Evolutionary conservation across 92 coral and sea anemone genomes (phyloP), one percentile per base, ranked within the genome.

Genomic region (Porites cylindrica): DNA sequence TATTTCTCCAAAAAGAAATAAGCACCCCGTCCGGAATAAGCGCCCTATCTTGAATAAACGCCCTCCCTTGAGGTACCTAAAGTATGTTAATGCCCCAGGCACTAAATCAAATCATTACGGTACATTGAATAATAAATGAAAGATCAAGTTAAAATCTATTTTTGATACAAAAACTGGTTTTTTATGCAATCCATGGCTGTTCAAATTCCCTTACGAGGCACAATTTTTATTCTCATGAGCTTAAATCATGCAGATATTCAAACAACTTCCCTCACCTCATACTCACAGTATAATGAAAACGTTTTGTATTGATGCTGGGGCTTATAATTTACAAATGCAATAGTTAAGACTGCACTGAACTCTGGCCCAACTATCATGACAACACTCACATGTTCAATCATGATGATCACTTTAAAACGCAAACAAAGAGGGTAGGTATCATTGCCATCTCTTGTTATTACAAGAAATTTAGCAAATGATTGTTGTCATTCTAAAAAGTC

Each of bases 121-220:
- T 58, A 14, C 62, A 58, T 14, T 58, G 62, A 58, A 58, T 58
- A 14, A 58, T 58, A 58, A 58, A 58, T 2, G 62, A 58, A 58
- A 58, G 16, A 58, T 58, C 62, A 58, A 58, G 62, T 58, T 58
- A 58, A 58, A 58, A 58, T 10, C 16, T 58, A 58, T 9, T 58
- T 58, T 10, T 58, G 62, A 58, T 58, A 58, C 62, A 73, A 50
- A 50, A 73, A 50, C 32, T 29, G 32, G 3, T 29, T 16, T 73
- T 14, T 14, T 58, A 14, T 58, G 16, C 62, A 58, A 58, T 14
- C 62, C 16, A 85, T 38, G 72, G 51, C 77, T 51, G 43, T 77
- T 78, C 51, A 78, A 56, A 81, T 85, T 84, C 80, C 66, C 81
- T 50, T 85, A 29, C 3, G 32, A 29, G 32, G 32, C 32, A 29